These are phyloP conservation scores for Drosophila atroscutellata DNA, from an alignment of 2,888 invertebrate genomes.

Conservation along the genomic window DNA sequence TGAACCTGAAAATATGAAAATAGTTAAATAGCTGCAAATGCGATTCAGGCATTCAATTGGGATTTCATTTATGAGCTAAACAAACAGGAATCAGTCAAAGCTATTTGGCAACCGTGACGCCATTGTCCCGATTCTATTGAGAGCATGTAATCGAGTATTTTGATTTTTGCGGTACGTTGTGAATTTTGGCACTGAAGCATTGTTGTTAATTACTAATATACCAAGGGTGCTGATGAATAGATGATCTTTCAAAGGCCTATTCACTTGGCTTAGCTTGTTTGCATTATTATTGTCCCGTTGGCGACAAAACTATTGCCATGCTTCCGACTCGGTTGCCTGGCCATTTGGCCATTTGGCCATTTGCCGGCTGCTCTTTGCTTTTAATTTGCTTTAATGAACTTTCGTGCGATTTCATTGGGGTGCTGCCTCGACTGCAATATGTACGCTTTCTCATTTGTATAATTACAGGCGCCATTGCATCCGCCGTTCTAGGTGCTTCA, in stretches of 20 bases:
- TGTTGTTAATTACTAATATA: neutral
- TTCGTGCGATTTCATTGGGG: slow-evolving; percentile 69
- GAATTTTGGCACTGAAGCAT: neutral
- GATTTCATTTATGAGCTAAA: neutral
- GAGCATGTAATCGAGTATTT: neutral
- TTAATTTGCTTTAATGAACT: slow-evolving; percentile 80
- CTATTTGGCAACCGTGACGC: neutral
- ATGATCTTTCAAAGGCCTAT: neutral
- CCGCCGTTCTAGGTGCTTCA: neutral
- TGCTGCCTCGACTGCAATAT: slow-evolving; percentile 65
- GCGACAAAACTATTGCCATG: slow-evolving; percentile 51
- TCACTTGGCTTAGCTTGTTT: neutral
- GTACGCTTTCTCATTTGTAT: slow-evolving; percentile 79
- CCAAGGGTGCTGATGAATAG: neutral
- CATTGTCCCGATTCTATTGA: neutral
- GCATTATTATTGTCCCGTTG: slow-evolving; percentile 12
- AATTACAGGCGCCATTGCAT: slow-evolving; percentile 77
- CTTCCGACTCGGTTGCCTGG: slow-evolving; percentile 63
- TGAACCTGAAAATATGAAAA: neutral
- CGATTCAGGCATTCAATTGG: neutral
- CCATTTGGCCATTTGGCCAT: slow-evolving; percentile 56
- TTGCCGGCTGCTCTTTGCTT: slow-evolving; percentile 64
- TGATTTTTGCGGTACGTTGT: neutral
- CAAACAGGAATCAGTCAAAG: neutral
- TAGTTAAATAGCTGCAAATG: neutral